phyloP scores from a whole-genome alignment of 2,888 invertebrate species.

The Andrena fulva region DNA sequence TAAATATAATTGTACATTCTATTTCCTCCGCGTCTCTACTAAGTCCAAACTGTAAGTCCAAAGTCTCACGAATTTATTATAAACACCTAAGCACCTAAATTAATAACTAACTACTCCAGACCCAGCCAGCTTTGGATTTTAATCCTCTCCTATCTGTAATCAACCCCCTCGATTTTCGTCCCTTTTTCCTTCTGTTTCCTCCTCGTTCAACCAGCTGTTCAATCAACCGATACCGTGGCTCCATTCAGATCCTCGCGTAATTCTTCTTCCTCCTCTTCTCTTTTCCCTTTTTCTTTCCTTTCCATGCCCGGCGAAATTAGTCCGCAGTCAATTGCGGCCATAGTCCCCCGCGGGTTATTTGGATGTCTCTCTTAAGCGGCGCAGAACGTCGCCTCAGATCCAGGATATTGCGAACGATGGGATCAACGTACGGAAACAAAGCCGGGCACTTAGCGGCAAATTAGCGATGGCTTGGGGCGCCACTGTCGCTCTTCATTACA shows the following conservation, averaged over 20 bases:
- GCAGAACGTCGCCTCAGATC: conserved; percentile 67
- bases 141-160: neutral
- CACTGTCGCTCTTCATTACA: conserved; percentile 80
- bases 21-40: too few species aligned
- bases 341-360: conserved; percentile 70
- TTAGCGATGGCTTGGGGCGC: conserved; percentile 75
- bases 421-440: conserved; percentile 78
- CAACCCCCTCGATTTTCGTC: neutral
- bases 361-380: conserved; percentile 70
- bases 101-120: too few species aligned
- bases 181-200: neutral
- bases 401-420: conserved; percentile 79
- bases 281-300: neutral
- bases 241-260: conserved; percentile 8
- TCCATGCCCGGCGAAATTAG: conserved; percentile 33
- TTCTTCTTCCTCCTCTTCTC: neutral
- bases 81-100: too few species aligned
- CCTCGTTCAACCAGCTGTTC: neutral
- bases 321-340: conserved; percentile 46
- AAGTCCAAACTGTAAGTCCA: too few species aligned
- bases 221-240: conserved; percentile 23
- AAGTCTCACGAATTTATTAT: too few species aligned
- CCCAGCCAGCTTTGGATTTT: neutral
- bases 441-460: conserved; percentile 78
- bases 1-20: too few species aligned